A percentile compares a stretch with the other conserved stretches of the same genome.
phyloP scores from a whole-genome alignment of 2,888 invertebrate species.

The Limenitis camilla region DNA sequence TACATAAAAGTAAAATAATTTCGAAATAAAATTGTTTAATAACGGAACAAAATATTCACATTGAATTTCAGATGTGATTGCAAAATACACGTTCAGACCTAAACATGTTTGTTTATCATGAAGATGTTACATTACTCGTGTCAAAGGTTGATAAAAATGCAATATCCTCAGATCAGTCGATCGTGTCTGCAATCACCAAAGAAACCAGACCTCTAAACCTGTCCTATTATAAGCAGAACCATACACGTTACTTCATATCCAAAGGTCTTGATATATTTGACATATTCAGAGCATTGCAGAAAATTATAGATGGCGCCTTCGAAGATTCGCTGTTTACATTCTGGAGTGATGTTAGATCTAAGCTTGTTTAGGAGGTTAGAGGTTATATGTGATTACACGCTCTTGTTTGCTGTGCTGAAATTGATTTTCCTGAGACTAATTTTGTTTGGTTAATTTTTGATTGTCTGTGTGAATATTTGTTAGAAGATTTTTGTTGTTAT shows the following conservation, averaged over 20 bases:
- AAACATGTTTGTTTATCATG: conserved; percentile 66
- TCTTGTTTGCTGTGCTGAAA: conserved; percentile 54
- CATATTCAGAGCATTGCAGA: conserved; percentile 59
- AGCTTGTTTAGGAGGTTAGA: conserved; percentile 63
- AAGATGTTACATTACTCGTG: conserved; percentile 71
- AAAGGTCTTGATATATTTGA: conserved; percentile 41
- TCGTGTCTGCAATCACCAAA: conserved; percentile 52
- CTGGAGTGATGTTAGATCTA: conserved; percentile 56
- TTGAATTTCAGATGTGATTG: too few species aligned
- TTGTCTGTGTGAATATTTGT: too few species aligned
- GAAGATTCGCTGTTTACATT: conserved; percentile 71
- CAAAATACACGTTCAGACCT: conserved; percentile 15
- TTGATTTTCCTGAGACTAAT: conserved; percentile 44
- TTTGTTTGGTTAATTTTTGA: conserved; percentile 15
- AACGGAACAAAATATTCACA: too few species aligned
- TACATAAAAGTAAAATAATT: too few species aligned
- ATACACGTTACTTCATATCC: conserved; percentile 10
- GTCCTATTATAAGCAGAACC: conserved; percentile 15
- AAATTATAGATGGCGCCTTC: conserved; percentile 74
- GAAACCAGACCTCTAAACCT: conserved; percentile 25
- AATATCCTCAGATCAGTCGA: conserved; percentile 69
- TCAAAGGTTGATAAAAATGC: conserved; percentile 76
- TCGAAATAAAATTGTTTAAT: too few species aligned
- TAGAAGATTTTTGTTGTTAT: too few species aligned
- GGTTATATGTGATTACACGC: conserved; percentile 65